Evolutionary conservation across 1,140 invertebrate genomes (phyloP).

Genomic region (Sweltsa coloradensis): DNA sequence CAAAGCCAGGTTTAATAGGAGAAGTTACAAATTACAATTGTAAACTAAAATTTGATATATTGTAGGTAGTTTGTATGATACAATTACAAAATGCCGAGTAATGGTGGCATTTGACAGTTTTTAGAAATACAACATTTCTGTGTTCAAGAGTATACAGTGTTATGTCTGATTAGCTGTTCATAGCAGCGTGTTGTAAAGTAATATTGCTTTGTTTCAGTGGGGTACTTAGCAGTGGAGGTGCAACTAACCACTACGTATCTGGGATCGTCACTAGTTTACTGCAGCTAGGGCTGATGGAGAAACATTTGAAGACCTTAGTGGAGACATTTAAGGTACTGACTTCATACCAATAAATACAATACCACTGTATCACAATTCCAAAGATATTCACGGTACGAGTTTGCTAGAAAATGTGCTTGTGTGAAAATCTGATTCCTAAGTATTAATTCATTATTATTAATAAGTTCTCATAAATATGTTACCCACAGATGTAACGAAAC

Average conservation of each 20-base stretch:
- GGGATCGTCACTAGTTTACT: constrained; percentile 40
- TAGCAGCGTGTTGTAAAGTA: too few relatives aligned
- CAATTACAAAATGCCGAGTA: too few relatives aligned
- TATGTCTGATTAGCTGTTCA: too few relatives aligned
- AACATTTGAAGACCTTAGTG: constrained; percentile 32
- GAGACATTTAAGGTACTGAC: constrained; percentile 30
- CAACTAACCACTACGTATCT: constrained; percentile 45
- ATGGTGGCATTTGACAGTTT: too few relatives aligned
- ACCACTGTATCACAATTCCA: not conserved
- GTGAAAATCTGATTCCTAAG: not conserved
- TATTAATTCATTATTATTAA: not conserved
- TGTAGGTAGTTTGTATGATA: too few relatives aligned
- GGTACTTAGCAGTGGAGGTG: constrained; percentile 41
- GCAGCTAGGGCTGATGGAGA: constrained; percentile 34
- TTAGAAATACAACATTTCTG: too few relatives aligned
- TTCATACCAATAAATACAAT: not conserved
- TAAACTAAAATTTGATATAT: too few relatives aligned
- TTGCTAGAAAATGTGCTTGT: not conserved
- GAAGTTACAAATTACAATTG: too few relatives aligned
- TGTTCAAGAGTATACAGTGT: too few relatives aligned
- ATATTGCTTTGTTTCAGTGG: constrained; percentile 29
- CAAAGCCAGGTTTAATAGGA: too few relatives aligned
- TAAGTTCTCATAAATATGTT: constrained; percentile 3
- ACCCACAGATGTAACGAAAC: constrained; percentile 1
- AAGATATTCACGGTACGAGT: not conserved